Evolutionary conservation across 2,113 vertebrate genomes (phyloP).

Genomic region (Donacobius atricapilla): DNA sequence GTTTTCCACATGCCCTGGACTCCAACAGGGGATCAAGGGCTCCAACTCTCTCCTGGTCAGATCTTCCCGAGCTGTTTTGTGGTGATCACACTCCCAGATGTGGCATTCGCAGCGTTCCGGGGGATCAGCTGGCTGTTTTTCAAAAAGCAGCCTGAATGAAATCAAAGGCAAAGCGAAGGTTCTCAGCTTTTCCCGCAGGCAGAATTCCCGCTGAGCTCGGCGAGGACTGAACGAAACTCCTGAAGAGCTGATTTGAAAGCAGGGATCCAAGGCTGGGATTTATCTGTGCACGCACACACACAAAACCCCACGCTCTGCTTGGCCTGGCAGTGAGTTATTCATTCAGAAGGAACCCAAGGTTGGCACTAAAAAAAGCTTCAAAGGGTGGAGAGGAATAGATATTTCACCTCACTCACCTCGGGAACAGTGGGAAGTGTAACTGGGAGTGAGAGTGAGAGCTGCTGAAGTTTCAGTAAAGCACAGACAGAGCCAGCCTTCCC

Average conservation of each 20-base stretch:
- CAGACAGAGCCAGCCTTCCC: not conserved
- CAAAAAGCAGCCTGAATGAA: not conserved
- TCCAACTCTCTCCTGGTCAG: not conserved
- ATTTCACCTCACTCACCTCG: not conserved
- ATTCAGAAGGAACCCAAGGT: not conserved
- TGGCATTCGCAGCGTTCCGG: not conserved
- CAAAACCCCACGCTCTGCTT: not conserved
- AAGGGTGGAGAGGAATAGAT: not conserved
- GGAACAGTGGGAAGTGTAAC: not conserved
- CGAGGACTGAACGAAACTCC: not conserved
- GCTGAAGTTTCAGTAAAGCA: not conserved
- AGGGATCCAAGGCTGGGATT: not conserved
- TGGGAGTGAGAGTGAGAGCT: not conserved
- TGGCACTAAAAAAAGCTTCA: not conserved
- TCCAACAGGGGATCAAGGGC: not conserved
- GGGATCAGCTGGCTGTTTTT: not conserved
- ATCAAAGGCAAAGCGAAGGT: not conserved
- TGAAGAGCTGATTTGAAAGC: not conserved
- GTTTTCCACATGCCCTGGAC: no score
- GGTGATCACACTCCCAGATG: not conserved
- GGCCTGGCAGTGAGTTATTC: not conserved
- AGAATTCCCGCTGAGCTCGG: not conserved
- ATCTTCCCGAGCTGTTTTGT: not conserved
- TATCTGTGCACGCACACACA: not conserved
- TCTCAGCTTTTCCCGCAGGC: not conserved